phyloP scores from a whole-genome alignment of 2,888 invertebrate genomes.

The Parascotia fuliginaria region DNA sequence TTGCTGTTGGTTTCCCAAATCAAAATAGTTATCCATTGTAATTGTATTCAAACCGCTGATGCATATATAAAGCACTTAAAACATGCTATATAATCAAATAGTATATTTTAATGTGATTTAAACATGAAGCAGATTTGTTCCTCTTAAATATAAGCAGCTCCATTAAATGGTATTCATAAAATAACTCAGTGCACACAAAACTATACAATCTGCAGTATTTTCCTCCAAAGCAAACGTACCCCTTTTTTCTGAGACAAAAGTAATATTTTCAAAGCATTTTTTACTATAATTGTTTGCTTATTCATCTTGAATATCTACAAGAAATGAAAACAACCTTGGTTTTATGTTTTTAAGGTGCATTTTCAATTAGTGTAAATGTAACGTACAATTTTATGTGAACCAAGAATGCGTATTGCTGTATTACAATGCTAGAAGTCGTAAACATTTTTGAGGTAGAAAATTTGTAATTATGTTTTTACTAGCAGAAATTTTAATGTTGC shows the following conservation, averaged over 20 bases:
- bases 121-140: no score
- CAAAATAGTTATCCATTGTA: no score
- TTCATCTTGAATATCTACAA: conserved; percentile 13
- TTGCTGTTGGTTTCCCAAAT: no score
- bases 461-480: conserved; percentile 9
- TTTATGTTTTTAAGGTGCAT: conserved; percentile 20
- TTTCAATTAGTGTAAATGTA: conserved; percentile 21
- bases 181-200: conserved; percentile 9
- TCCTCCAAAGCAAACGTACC: conserved; percentile 2
- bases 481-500: no score
- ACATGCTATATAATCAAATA: no score
- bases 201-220: conserved; percentile 1
- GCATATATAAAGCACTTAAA: no score
- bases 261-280: conserved; percentile 36
- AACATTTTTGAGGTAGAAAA: conserved; percentile 6
- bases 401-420: conserved; percentile 40
- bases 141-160: not conserved
- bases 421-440: conserved; percentile 33
- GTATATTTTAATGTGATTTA: no score
- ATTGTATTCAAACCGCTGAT: no score
- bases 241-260: conserved; percentile 32
- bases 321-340: conserved; percentile 20
- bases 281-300: conserved; percentile 40
- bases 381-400: conserved; percentile 37
- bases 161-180: not conserved